phyloP scores from a whole-genome alignment of 2,888 invertebrate genomes.

The Limnephilus rhombicus region DNA sequence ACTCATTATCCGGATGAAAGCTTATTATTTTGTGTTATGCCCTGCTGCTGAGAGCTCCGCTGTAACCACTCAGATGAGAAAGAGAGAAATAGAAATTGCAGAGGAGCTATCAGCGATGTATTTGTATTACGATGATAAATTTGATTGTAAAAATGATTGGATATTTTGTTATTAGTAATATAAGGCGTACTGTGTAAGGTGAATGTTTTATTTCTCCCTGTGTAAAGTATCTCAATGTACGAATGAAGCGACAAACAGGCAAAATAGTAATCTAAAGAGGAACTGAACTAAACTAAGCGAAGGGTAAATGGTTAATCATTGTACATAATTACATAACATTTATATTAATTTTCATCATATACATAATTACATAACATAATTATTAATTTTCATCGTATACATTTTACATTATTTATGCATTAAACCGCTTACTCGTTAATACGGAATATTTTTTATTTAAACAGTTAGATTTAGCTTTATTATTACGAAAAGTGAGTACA shows the following conservation, averaged over 20 bases:
- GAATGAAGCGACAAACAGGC: neutral
- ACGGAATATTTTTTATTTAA: too few relatives aligned
- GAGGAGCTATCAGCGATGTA: neutral
- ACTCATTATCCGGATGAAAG: neutral
- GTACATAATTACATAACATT: neutral
- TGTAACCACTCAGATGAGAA: neutral
- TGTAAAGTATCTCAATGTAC: neutral
- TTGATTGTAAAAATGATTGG: neutral
- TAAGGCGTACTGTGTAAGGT: neutral
- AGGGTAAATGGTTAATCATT: neutral
- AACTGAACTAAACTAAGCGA: neutral
- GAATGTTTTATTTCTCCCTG: neutral
- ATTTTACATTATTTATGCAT: too few relatives aligned
- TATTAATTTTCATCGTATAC: too few relatives aligned
- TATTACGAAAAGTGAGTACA: too few relatives aligned
- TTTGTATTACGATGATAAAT: neutral
- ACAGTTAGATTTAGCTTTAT: too few relatives aligned
- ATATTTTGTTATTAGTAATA: neutral
- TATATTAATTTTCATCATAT: neutral
- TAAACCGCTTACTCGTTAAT: too few relatives aligned
- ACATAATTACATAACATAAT: too few relatives aligned
- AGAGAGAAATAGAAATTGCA: neutral
- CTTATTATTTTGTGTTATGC: neutral
- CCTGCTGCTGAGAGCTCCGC: neutral
- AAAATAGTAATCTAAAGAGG: too few relatives aligned